Conservation (phyloP, 1,140 invertebrate species). For the Steinernema khuongi region DNA sequence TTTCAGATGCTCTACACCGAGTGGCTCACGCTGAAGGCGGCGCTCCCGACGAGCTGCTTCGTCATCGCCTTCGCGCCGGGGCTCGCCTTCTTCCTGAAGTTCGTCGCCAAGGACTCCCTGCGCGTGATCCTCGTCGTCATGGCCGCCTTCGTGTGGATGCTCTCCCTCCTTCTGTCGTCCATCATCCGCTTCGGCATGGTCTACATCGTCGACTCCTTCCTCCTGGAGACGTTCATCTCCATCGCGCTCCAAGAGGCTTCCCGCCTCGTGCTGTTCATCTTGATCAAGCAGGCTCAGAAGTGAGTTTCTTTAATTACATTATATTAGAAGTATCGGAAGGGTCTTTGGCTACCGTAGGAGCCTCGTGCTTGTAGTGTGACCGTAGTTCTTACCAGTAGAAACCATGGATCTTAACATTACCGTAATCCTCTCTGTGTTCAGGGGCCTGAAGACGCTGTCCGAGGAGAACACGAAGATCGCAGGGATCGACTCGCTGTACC, state of each 20-base stretch:
- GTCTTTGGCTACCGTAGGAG: no score
- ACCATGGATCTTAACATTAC: no score
- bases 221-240: not conserved
- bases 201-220: not conserved
- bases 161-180: not conserved
- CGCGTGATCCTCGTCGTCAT: not conserved
- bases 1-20: not conserved
- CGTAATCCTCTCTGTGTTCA: no score
- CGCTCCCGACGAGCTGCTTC: not conserved
- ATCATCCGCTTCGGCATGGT: not conserved
- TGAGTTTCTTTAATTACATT: no score
- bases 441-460: not conserved
- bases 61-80: not conserved
- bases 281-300: not conserved
- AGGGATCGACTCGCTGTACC: not conserved
- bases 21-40: conserved; percentile 1
- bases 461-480: conserved; percentile 7
- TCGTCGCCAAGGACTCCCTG: not conserved
- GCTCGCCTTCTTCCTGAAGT: not conserved
- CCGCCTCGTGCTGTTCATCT: not conserved
- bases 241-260: not conserved
- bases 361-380: not conserved
- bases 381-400: not conserved
- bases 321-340: no score
- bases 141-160: conserved; percentile 8